Evolutionary conservation across 2,888 invertebrate species (phyloP).

Genomic region (Ommatoiulus sabulosus): DNA sequence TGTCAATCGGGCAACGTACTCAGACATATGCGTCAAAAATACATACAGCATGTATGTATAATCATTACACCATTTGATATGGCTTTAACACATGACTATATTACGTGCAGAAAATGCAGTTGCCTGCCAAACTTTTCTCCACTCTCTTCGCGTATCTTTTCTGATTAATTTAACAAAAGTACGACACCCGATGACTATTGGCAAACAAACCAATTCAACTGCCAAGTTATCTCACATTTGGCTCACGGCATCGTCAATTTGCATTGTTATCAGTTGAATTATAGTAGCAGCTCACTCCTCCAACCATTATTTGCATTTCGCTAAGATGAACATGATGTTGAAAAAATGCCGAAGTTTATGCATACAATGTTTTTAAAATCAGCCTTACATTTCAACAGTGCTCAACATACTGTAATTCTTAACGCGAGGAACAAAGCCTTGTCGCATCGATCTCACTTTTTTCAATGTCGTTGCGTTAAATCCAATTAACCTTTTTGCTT

Average conservation of each 20-base stretch:
- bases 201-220: not conserved
- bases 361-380: not conserved
- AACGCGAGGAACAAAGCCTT: not conserved
- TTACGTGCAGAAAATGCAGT: not conserved
- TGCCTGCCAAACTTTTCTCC: not conserved
- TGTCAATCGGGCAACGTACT: not conserved
- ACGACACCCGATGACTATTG: not conserved
- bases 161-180: not conserved
- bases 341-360: not conserved
- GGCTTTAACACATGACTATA: not conserved
- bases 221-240: not conserved
- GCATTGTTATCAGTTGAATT: conserved; percentile 5
- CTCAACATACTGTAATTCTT: not conserved
- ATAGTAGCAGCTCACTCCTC: not conserved
- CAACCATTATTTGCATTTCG: not conserved
- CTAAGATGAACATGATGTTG: not conserved
- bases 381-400: not conserved
- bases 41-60: not conserved
- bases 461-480: not conserved
- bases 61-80: not conserved
- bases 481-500: not conserved
- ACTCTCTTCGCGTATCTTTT: not conserved
- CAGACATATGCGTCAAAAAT: not conserved
- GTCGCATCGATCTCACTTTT: not conserved
- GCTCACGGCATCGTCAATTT: not conserved